A percentile compares a stretch with the other conserved stretches of the same genome.
Conservation (phyloP, 2,888 invertebrate species). For the Pinctada fucata region DNA sequence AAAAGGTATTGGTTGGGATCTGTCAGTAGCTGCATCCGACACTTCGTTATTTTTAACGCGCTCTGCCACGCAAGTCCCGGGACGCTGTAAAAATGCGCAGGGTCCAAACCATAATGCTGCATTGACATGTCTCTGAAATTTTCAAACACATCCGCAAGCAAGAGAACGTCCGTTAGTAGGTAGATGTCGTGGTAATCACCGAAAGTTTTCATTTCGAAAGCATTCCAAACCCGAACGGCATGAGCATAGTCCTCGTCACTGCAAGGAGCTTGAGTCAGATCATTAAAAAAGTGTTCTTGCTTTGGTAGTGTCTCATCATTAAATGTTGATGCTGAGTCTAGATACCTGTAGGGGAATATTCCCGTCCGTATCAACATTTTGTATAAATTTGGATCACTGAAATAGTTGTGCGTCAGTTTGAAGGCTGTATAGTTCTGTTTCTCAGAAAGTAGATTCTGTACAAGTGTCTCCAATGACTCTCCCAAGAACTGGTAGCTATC, state of each 20-base stretch:
- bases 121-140: too few species aligned
- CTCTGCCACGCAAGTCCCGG: too few species aligned
- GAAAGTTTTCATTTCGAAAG: too few species aligned
- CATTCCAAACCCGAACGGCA: slow-evolving; percentile 45
- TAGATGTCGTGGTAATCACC: too few species aligned
- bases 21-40: too few species aligned
- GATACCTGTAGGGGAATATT: slow-evolving; percentile 70
- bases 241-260: slow-evolving; percentile 50
- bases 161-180: too few species aligned
- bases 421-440: not conserved
- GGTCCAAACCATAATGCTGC: too few species aligned
- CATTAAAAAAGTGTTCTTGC: slow-evolving; percentile 42
- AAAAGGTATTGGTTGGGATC: too few species aligned
- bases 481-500: slow-evolving; percentile 34
- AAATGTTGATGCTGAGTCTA: slow-evolving; percentile 46
- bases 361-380: slow-evolving; percentile 66
- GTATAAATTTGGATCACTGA: slow-evolving; percentile 44
- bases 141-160: too few species aligned
- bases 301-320: slow-evolving; percentile 9
- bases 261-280: slow-evolving; percentile 30
- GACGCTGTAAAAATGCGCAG: too few species aligned
- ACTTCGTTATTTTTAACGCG: too few species aligned
- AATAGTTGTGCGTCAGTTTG: not conserved
- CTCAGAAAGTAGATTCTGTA: slow-evolving; percentile 13
- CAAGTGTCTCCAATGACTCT: slow-evolving; percentile 15